Evolutionary conservation across 2,797 vertebrate genomes (phyloP).

Genomic region (Sarcophilus harrisii): DNA sequence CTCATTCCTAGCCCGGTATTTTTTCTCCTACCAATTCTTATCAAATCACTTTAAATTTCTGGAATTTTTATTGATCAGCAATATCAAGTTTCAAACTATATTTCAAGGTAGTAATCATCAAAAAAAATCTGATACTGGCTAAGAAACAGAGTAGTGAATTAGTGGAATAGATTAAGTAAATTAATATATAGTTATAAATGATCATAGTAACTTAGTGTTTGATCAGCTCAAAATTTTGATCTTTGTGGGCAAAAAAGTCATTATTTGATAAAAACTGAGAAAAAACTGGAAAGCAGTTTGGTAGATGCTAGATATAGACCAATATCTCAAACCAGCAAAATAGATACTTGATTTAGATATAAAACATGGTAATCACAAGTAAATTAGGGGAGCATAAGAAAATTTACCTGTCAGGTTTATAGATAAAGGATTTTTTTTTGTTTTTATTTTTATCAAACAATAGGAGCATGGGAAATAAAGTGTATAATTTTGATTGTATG

Average conservation of each 20-base stretch:
- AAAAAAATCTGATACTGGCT: neutral
- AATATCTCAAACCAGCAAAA: neutral
- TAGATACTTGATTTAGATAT: neutral
- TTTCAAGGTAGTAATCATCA: neutral
- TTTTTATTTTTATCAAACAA: neutral
- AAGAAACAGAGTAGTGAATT: neutral
- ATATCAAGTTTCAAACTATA: neutral
- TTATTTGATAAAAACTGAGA: neutral
- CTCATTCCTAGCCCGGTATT: neutral
- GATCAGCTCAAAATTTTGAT: neutral
- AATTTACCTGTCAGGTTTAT: neutral
- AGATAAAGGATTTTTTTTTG: neutral
- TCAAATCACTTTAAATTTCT: neutral
- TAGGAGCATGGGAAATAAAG: neutral
- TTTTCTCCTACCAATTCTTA: neutral
- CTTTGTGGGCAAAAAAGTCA: neutral
- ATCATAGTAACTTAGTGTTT: neutral
- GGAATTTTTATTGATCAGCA: neutral
- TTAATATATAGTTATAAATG: neutral
- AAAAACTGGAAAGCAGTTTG: neutral
- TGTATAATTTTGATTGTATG: neutral
- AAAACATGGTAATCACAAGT: neutral
- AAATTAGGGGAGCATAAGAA: neutral
- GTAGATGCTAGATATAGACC: neutral
- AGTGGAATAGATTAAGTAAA: neutral